Evolutionary conservation across 2,888 invertebrate genomes (phyloP), one percentile per base, ranked within the genome.

Genomic region (Seladonia tumulorum): DNA sequence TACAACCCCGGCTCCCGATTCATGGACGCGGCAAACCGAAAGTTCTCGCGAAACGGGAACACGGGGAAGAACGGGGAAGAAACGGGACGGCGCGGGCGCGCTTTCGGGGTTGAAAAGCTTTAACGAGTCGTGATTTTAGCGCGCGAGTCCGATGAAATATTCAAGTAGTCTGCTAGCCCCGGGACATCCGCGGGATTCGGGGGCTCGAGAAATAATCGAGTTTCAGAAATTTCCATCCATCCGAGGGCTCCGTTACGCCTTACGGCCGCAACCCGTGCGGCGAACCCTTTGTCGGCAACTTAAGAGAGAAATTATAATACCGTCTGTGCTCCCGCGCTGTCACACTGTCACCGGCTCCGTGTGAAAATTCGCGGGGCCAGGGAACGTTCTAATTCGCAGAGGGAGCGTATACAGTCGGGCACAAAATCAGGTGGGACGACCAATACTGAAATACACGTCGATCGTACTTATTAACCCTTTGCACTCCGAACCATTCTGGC

Each of bases 241-340:
- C 76, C 63, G 53, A 72, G 68, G 71, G 60, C 72, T 81, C 60
- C 72, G 60, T 79, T 84, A 79, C 82, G 86, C 79, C 81, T 79
- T 85, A 22, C 81, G 83, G 81, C 85, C 81, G 79, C 86, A 86
- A 84, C 81, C 81, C 76, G 81, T 25, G 84, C 49, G n/a, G 81
- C 86, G 72, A 84, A 81, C 72, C 77, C 85, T 87, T 88, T 88
- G 84, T 84, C 80, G 78, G 72, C 78, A 88, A 87, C 79, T 83
- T 83, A 81, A 66, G 45, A 72, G 39, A 68, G 35, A 71, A 83
- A 88, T 88, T 84, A 87, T 85, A 84, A 87, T 82, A 80, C 78
- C 29, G 74, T 35, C 57, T 25, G n/a, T 5, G 74, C 49, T 35
- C 39, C 12, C 29, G 18, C 10, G 68, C 4, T 29, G 53, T 53